A percentile compares a stretch with the other conserved stretches of the same genome.
Evolutionary conservation across 2,797 vertebrate genomes (phyloP).

Genomic region (Micromesistius poutassou): DNA sequence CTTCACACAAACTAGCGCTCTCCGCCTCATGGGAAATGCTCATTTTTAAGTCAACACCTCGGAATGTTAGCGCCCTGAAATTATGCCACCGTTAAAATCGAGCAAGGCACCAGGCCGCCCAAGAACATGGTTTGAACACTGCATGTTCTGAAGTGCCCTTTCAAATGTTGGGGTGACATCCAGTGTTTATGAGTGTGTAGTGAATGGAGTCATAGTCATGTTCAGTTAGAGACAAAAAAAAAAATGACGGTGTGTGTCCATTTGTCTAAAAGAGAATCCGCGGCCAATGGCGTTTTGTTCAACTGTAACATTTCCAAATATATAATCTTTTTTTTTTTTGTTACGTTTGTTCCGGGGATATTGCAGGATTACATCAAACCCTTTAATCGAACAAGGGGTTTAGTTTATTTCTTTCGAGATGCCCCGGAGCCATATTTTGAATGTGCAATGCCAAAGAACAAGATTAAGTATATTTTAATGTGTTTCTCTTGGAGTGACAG

Average conservation of each 20-base stretch:
- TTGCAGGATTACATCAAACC: constrained; percentile 11
- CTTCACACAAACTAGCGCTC: constrained; percentile 53
- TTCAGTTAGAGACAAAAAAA: background rate
- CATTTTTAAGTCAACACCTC: constrained; percentile 62
- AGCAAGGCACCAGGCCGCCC: constrained; percentile 8
- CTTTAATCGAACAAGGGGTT: background rate
- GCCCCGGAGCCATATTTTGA: constrained; percentile 28
- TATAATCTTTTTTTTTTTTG: background rate
- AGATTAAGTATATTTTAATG: constrained; percentile 27
- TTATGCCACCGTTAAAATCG: constrained; percentile 44
- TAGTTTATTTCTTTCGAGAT: background rate
- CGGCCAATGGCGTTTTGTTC: background rate
- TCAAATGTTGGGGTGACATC: background rate
- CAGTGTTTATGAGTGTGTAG: background rate
- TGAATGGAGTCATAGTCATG: background rate
- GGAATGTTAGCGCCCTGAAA: constrained; percentile 56
- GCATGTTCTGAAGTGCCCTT: background rate
- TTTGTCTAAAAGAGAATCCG: background rate
- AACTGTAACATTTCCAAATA: constrained; percentile 4
- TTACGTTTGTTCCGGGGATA: background rate
- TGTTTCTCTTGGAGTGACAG: constrained; percentile 15
- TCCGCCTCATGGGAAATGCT: constrained; percentile 56
- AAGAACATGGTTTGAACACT: background rate
- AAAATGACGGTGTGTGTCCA: background rate
- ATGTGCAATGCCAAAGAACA: constrained; percentile 59